Evolutionary conservation across 92 coral and sea anemone genomes (phyloP).

Genomic region (Umimayanthus kanabou): DNA sequence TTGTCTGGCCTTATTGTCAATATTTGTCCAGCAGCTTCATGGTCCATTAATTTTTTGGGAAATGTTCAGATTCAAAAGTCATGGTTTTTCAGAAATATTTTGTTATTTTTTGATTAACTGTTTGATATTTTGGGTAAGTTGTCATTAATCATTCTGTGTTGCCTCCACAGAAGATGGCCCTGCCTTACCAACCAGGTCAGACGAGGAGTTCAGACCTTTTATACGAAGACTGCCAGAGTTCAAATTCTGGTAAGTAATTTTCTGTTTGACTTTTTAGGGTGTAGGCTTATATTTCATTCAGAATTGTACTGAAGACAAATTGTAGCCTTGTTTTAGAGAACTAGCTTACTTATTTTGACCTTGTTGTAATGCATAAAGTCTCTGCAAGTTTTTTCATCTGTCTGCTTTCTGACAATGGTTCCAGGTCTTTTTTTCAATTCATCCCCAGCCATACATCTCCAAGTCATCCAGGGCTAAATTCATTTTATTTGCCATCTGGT

Average conservation of each 20-base stretch:
- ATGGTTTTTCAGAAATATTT: too few relatives aligned
- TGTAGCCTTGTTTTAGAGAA: too few relatives aligned
- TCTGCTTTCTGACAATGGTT: too few relatives aligned
- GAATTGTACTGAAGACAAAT: neutral
- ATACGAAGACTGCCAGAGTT: slow-evolving; percentile 98
- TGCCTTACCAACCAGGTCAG: slow-evolving; percentile 84
- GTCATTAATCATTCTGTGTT: neutral
- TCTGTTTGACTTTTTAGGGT: neutral
- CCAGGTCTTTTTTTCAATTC: too few relatives aligned
- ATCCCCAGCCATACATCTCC: neutral
- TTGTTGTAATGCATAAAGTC: too few relatives aligned
- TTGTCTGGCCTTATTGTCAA: too few relatives aligned
- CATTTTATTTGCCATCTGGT: neutral
- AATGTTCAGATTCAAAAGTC: too few relatives aligned
- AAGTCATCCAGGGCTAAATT: neutral
- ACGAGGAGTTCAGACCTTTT: slow-evolving; percentile 97
- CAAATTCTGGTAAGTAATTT: slow-evolving; percentile 83
- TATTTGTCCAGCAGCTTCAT: too few relatives aligned
- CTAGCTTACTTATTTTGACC: too few relatives aligned
- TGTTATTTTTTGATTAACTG: neutral
- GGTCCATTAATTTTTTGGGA: too few relatives aligned
- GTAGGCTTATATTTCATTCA: neutral
- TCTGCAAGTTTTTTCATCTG: too few relatives aligned
- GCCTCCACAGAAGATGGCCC: slow-evolving; percentile 80
- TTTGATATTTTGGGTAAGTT: neutral